These are phyloP conservation scores for Cavia aperea DNA, from an alignment of 2,113 vertebrate species.

Conservation along the genomic window DNA sequence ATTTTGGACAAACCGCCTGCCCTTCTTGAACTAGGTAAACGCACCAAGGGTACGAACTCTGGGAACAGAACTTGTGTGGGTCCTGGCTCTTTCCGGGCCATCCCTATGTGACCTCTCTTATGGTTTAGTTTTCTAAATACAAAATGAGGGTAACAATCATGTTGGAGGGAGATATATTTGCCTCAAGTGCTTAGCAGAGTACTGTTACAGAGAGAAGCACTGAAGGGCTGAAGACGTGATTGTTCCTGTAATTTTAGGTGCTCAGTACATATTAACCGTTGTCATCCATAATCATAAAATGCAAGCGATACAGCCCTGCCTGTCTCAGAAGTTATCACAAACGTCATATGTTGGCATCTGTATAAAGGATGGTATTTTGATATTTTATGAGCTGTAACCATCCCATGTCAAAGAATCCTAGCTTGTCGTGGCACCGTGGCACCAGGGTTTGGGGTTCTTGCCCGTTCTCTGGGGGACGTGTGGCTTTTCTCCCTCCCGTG, in stretches of 20 bases:
- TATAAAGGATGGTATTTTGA: neutral
- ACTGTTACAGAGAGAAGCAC: neutral
- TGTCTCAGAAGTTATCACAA: neutral
- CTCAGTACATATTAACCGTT: neutral
- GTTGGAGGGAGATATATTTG: neutral
- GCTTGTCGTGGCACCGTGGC: neutral
- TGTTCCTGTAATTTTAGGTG: neutral
- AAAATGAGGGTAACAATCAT: neutral
- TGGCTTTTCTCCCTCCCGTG: neutral
- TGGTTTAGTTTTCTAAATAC: conserved; percentile 2
- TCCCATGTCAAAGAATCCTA: neutral
- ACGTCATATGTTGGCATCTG: neutral
- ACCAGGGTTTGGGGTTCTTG: conserved; percentile 4
- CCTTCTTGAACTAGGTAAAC: conserved; percentile 8
- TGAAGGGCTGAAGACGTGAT: neutral
- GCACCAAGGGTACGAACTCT: neutral
- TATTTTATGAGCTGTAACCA: neutral
- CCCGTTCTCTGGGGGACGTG: neutral
- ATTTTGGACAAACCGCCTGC: neutral
- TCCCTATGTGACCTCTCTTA: neutral
- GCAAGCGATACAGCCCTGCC: neutral
- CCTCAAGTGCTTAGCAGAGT: neutral
- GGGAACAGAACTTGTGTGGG: neutral
- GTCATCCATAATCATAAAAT: neutral
- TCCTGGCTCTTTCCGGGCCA: neutral